A percentile compares a stretch with the other conserved stretches of the same genome.
Conservation (phyloP, 1,140 invertebrate species). For the Polypedilum pembai region DNA sequence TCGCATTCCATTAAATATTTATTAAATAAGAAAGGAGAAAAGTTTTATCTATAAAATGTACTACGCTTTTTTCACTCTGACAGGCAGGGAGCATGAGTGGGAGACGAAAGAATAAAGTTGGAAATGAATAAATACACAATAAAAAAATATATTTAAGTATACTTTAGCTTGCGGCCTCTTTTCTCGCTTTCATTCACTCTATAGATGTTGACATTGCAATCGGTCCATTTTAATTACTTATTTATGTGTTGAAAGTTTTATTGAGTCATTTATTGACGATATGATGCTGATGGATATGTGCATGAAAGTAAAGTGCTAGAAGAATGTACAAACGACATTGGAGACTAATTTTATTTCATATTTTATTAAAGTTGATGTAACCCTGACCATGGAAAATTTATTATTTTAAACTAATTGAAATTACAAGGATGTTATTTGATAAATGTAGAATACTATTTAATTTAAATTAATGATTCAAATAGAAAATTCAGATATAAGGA, state of each 20-base stretch:
- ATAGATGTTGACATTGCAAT: neutral
- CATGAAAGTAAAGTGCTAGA: neutral
- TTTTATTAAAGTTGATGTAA: neutral
- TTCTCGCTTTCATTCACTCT: neutral
- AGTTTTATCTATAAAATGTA: neutral
- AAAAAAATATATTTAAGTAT: no score
- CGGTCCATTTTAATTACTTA: neutral
- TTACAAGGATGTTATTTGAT: neutral
- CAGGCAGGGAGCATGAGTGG: neutral
- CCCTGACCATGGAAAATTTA: neutral
- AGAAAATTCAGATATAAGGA: no score
- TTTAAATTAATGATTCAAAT: neutral
- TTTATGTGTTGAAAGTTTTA: neutral
- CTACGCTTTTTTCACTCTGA: neutral
- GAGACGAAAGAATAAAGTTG: neutral
- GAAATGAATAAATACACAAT: neutral
- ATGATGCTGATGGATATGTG: neutral
- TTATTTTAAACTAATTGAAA: neutral
- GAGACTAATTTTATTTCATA: neutral
- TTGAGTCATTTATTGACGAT: neutral
- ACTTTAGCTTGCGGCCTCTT: no score
- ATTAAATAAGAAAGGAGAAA: neutral
- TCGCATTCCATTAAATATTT: constrained; percentile 14
- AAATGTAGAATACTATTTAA: neutral
- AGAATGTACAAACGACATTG: neutral